These are phyloP conservation scores for Agriopis aurantiaria DNA, from an alignment of 2,888 invertebrate genomes.

Conservation along the genomic window DNA sequence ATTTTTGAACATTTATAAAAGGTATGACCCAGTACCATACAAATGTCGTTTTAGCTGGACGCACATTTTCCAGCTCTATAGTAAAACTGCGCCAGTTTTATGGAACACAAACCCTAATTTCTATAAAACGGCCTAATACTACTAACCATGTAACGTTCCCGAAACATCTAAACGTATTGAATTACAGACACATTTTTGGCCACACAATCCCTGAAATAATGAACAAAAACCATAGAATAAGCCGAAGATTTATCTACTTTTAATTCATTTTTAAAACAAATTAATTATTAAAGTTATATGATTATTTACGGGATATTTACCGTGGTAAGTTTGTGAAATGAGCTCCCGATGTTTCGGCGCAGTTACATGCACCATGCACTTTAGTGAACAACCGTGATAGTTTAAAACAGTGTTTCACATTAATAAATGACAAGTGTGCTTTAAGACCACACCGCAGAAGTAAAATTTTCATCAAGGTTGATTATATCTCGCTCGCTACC, in stretches of 20 bases:
- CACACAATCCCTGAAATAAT: neutral
- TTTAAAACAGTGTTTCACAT: no score
- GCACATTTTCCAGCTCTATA: neutral
- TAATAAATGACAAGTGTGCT: no score
- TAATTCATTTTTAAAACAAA: neutral
- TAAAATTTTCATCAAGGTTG: no score
- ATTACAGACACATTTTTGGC: neutral
- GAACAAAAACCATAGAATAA: conserved; percentile 8
- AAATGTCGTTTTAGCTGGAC: neutral
- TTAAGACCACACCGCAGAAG: no score
- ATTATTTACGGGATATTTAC: no score
- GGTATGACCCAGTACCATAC: neutral
- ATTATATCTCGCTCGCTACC: no score
- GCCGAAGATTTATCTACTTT: neutral
- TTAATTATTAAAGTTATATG: no score
- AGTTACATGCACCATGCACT: no score
- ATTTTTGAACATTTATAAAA: conserved; percentile 6
- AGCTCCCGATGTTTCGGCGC: no score
- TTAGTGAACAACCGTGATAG: no score
- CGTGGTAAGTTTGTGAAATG: no score
- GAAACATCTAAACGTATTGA: neutral
- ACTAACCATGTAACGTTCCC: conserved; percentile 2
- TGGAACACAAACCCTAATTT: conserved; percentile 17
- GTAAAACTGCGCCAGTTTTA: neutral
- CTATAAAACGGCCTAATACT: conserved; percentile 18